A percentile compares a stretch with the other conserved stretches of the same genome.
Evolutionary conservation across 2,888 invertebrate genomes (phyloP).

Genomic region (Drosophila cyrtoloma): DNA sequence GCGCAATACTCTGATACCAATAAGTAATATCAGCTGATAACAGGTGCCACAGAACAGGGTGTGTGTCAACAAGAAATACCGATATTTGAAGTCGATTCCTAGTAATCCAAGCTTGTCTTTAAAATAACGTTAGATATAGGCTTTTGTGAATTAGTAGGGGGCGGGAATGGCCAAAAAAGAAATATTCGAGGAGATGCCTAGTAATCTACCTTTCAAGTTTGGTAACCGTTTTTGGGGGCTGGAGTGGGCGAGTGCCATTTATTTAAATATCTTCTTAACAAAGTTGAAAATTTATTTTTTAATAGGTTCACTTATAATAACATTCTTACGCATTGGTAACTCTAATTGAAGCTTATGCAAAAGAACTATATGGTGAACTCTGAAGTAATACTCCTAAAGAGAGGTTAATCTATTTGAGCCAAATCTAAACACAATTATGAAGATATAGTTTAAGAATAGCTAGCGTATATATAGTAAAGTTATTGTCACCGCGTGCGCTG

Average conservation of each 20-base stretch:
- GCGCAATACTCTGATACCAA: background rate
- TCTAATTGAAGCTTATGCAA: background rate
- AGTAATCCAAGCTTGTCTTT: background rate
- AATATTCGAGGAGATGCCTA: no score
- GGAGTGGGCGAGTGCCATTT: background rate
- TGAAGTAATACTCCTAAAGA: background rate
- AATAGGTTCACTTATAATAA: no score
- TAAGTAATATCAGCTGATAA: no score
- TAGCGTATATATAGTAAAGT: background rate
- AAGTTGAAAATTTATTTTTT: no score
- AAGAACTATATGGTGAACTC: background rate
- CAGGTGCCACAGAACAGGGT: no score
- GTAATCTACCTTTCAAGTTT: no score
- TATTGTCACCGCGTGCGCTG: no score
- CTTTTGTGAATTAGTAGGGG: background rate
- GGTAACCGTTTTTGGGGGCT: no score
- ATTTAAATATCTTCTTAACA: background rate
- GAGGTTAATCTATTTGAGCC: background rate
- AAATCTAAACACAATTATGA: background rate
- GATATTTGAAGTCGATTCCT: background rate
- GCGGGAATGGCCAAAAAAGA: no score
- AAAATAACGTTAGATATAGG: background rate
- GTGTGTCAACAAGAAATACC: background rate
- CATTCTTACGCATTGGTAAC: no score
- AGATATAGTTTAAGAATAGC: background rate